Conservation (phyloP, 2,888 invertebrate species). For the Graphium colonna region DNA sequence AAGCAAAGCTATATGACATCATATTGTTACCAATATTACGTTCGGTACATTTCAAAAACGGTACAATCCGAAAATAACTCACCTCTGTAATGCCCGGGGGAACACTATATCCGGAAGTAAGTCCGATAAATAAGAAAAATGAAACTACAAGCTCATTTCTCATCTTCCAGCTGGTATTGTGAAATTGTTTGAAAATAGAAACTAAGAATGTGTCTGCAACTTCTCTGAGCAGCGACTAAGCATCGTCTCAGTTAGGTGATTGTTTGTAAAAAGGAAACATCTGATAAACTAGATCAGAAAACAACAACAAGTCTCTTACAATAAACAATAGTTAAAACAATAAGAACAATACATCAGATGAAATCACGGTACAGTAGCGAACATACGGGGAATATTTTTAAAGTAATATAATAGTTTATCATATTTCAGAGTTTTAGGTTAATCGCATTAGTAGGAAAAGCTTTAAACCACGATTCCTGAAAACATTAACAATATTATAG, state of each 20-base stretch:
- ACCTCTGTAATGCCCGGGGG: constrained; percentile 45
- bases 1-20: not conserved
- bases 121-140: constrained; percentile 48
- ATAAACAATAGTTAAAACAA: constrained; percentile 20
- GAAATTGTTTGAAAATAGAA: constrained; percentile 23
- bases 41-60: constrained; percentile 23
- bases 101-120: constrained; percentile 48
- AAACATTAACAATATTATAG: no score
- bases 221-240: constrained; percentile 4
- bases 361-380: constrained; percentile 20
- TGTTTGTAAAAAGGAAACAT: constrained; percentile 12
- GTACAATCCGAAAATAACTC: constrained; percentile 36
- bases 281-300: constrained; percentile 18
- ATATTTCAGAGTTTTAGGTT: no score
- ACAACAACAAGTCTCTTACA: constrained; percentile 15
- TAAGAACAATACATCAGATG: no score
- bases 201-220: constrained; percentile 14
- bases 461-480: no score
- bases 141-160: constrained; percentile 47
- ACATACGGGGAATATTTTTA: constrained; percentile 15
- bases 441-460: no score
- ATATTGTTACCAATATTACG: constrained; percentile 5
- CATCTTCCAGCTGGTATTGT: constrained; percentile 41
- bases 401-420: no score
- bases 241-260: constrained; percentile 9